A percentile compares a stretch with the other conserved stretches of the same genome.
Conservation (phyloP, 2,797 vertebrate species). For the Periparus ater region DNA sequence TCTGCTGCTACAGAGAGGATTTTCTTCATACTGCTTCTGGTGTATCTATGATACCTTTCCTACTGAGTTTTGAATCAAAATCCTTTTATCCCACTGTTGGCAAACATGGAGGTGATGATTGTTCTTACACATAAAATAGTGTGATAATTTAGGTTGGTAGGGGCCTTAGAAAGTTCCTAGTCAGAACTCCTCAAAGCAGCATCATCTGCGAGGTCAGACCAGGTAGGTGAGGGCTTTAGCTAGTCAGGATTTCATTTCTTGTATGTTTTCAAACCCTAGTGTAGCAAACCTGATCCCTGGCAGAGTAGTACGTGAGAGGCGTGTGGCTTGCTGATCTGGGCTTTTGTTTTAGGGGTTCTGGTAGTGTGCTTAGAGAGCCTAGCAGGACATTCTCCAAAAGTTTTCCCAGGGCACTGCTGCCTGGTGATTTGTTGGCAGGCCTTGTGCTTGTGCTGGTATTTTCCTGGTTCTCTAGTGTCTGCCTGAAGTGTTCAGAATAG, state of each 20-base stretch:
- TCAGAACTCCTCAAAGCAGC: not conserved
- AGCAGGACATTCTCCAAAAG: not conserved
- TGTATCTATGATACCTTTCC: not conserved
- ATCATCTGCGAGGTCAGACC: not conserved
- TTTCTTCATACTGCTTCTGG: not conserved
- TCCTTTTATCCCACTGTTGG: not conserved
- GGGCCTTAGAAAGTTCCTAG: not conserved
- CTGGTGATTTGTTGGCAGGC: not conserved
- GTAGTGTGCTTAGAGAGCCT: not conserved
- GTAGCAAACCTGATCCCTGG: not conserved
- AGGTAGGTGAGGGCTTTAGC: not conserved
- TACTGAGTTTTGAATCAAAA: not conserved
- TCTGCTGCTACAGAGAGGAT: not conserved
- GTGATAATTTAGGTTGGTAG: not conserved
- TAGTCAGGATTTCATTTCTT: not conserved
- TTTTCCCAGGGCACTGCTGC: not conserved
- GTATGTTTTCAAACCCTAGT: rapidly evolving
- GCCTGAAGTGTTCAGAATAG: not conserved
- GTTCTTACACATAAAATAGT: not conserved
- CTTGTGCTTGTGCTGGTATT: not conserved
- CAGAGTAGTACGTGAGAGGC: not conserved
- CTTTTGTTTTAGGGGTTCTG: not conserved
- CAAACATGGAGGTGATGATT: not conserved
- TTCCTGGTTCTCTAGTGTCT: not conserved
- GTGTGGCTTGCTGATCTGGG: not conserved